phyloP scores from a whole-genome alignment of 2,113 vertebrate species.

The Macroglossus sobrinus region DNA sequence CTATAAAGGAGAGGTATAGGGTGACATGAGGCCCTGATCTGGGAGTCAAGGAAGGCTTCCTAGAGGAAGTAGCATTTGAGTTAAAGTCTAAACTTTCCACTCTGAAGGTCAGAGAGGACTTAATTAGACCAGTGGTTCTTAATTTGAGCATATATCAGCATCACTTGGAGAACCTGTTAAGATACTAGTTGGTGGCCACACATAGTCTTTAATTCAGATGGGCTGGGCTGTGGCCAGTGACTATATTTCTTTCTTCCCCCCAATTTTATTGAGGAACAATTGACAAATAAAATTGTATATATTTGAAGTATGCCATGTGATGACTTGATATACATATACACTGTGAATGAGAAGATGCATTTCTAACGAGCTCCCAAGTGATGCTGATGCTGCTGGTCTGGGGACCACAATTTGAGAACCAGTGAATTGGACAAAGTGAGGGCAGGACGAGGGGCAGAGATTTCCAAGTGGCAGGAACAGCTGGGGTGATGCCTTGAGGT shows the following conservation, averaged over 20 bases:
- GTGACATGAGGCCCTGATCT: accelerated
- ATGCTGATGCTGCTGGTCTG: background rate
- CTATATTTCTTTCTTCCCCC: background rate
- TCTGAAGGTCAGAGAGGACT: background rate
- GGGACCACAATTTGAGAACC: background rate
- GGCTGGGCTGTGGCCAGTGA: background rate
- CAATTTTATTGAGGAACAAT: background rate
- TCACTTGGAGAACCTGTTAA: background rate
- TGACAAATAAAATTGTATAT: background rate
- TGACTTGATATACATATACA: background rate
- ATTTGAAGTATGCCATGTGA: accelerated
- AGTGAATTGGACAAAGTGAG: accelerated
- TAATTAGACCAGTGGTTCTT: background rate
- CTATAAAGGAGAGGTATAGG: background rate
- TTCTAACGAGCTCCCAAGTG: background rate
- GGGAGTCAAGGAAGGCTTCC: background rate
- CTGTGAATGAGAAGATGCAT: background rate
- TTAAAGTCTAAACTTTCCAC: background rate
- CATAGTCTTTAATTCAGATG: background rate
- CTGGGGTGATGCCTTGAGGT: background rate
- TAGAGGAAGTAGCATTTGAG: background rate
- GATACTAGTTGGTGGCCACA: background rate
- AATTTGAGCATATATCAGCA: background rate
- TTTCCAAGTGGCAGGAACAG: background rate
- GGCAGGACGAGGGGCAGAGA: background rate